Base-by-base conservation (phyloP, 2,797 vertebrate genomes). In the Chelidonichthys spinosus region DNA sequence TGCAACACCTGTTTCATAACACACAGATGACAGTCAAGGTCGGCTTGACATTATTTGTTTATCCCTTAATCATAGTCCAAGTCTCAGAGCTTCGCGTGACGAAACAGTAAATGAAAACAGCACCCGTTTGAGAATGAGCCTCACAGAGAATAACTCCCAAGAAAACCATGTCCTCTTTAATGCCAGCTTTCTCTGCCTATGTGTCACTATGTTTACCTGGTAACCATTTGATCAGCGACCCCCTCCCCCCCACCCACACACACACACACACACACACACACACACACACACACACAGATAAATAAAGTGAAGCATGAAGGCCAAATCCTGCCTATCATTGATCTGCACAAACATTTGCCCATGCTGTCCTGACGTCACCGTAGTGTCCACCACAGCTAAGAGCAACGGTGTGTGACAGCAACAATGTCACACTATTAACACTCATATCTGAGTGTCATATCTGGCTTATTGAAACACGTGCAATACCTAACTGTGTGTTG, bases 241-340 rank as follows among this genome's bases (percentile, higher is more conserved):
- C 69, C 60, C 68, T 52, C 65, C 25, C 25, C 25, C 25, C 25
- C 25, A 1, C 25, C 25, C 25, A 25, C 25, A 25, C 25, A 25
- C 25, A 25, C 25, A 25, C 25, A 25, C 25, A 25, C 25, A 25
- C 25, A 25, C 25, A 25, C 25, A 25, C 25, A 25, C 25, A 25
- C 25, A 25, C 25, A 25, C 25, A 25, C 25, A 25, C 25, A 25
- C 25, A 25, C 36, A 76, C 78, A 75, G 78, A 80, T 49, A 84
- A 63, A 85, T 84, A 89, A 82, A 76, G 72, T 76, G 69, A 79
- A 86, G 72, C 84, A 82, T 84, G 83, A 89, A 87, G 82, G 83
- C 90, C 85, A 89, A 83, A 86, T 69, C 72, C 84, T 83, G 72
- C 63, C 72, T 74, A 49, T 33, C 72, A 91, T 86, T 70, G 90